Evolutionary conservation across 2,113 vertebrate genomes (phyloP).

Genomic region (Fregetta grallaria): DNA sequence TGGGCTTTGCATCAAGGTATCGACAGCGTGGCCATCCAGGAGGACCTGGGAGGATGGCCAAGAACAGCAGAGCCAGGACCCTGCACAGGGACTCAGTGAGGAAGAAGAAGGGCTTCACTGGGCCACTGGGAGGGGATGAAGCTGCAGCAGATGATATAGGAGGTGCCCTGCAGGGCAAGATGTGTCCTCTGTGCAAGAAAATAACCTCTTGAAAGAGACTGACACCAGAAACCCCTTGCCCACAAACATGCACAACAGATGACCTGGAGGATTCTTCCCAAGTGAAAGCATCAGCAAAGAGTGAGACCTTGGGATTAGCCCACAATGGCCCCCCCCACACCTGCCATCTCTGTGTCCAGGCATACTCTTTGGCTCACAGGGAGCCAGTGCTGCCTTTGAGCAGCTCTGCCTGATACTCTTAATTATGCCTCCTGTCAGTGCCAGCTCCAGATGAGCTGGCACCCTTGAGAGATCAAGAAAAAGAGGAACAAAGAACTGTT

Average conservation of each 20-base stretch:
- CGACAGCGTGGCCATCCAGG: background rate
- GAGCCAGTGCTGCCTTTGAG: background rate
- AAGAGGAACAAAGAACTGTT: background rate
- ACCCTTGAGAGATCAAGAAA: background rate
- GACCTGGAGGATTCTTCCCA: background rate
- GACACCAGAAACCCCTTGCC: background rate
- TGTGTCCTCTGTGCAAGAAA: background rate
- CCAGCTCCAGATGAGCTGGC: background rate
- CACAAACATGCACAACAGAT: background rate
- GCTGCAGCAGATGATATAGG: background rate
- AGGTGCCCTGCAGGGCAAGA: background rate
- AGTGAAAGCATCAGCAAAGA: background rate
- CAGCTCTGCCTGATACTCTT: background rate
- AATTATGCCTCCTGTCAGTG: background rate
- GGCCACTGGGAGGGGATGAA: background rate
- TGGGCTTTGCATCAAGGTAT: background rate
- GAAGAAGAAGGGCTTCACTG: background rate
- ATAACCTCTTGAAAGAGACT: background rate
- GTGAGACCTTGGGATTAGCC: background rate
- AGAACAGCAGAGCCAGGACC: background rate
- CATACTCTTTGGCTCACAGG: background rate
- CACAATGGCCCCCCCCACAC: fast-evolving
- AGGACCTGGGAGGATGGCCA: background rate
- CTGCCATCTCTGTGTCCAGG: background rate
- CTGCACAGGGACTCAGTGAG: background rate